Base-by-base conservation (phyloP, 1,140 invertebrate genomes). In the Camponotus floridanus region DNA sequence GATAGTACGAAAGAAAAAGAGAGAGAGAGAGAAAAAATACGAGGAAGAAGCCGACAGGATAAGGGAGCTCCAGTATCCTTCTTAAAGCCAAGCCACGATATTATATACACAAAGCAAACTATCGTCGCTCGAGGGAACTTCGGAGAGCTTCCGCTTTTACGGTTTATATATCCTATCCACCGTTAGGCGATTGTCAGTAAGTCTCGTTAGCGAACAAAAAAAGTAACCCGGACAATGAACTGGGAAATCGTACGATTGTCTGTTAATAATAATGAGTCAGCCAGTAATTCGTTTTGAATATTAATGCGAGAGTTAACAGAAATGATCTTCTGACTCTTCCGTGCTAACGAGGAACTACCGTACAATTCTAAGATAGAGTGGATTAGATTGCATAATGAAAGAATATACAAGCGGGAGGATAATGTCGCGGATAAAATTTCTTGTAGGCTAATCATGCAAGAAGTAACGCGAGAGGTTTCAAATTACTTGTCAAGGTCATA, bases 21-120 rank as follows among this genome's bases (percentile, higher is more conserved):
- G 39, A 9, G 15, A 57, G 26, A 26, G 26, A 36, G 81, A 61
- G 7, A 78, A 21, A 67, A 42, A 64, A 15, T n/a, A 62, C 31
- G 59, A 86, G 61, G 42, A 73, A 48, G 45, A 48, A 86, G 11
- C 26, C 31, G 36, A 78, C 65, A 45, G 36, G 15, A 48, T 39
- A 51, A 55, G 55, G 39, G 71, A 15, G 55, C 55, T 73, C 48
- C 13, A 61, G 13, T 57, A 68, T 87, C 42, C 33, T 81, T 81
- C 48, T 33, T 42, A 59, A 62, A 70, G 13, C 13, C 45, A 33
- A 80, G 45, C 36, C 8, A 70, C 36, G 48, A n/a, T 81, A 59
- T 81, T 73, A 61, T 55, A 33, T 48, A 36, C 39, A 68, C 79
- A 80, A 80, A 70, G 33, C 45, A 74, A 74, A 13, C 39, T 83